Base-by-base conservation (phyloP, 2,113 vertebrate species). In the Echinops telfairi region DNA sequence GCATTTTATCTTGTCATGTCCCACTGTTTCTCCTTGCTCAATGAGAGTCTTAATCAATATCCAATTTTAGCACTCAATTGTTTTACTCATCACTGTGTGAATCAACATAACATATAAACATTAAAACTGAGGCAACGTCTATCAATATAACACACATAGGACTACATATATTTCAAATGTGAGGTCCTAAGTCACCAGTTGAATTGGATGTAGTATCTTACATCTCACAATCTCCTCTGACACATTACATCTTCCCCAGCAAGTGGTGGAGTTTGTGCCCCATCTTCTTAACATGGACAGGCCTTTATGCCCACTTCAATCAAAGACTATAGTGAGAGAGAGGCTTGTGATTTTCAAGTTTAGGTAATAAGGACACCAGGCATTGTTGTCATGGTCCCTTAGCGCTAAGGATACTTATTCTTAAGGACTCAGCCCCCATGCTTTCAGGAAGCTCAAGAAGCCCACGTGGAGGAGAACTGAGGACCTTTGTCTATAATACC, bases 81-180 rank as follows among this genome's bases (percentile, higher is more conserved):
- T 83, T 89, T 62, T 90, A 81, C 64, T 71, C 38, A 88, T 43
- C 4, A 57, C 40, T 93, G 43, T 60, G 27, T 84, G n/a, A 92
- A 79, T n/a, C 58, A 57, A 86, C 33, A 81, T 90, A 93, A 57
- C 8, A 80, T 80, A 83, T 70, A 38, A 93, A 77, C 22, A 83
- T 73, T 95, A 93, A 96, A 95, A 68, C 23, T 12, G 25, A 77
- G 25, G 9, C 64, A 81, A 29, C 22, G 88, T 23, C 27, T 87
- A 3, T 90, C 60, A 47, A 43, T 43, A 89, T 71, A 90, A 40
- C 33, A 70, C 33, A 66, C n/a, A 91, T 19, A 84, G 38, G 15
- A 68, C 77, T 73, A 88, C 23, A 19, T 17, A 20, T 38, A 90
- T 71, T 86, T 36, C 68, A 89, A 91, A 84, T 71, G 62, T 33